Evolutionary conservation across 2,113 vertebrate species (phyloP).

Genomic region (Pachyramphus minor): DNA sequence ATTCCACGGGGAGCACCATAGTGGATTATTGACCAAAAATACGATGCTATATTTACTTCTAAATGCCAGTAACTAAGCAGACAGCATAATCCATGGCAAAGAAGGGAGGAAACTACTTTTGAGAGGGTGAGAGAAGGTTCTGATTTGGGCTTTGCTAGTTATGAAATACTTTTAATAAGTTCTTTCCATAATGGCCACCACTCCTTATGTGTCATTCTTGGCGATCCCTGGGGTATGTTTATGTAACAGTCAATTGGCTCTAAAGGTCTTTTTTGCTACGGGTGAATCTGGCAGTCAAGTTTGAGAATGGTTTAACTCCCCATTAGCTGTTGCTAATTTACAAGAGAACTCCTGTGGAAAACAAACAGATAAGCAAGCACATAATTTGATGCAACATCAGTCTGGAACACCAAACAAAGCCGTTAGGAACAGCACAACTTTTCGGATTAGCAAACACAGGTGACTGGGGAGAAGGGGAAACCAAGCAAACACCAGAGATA

Average conservation of each 20-base stretch:
- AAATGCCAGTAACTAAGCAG: conserved; percentile 36
- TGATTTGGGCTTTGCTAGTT: conserved; percentile 10
- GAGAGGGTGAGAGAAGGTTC: background rate
- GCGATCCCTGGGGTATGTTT: conserved; percentile 34
- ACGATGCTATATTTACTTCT: background rate
- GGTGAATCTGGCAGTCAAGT: conserved; percentile 46
- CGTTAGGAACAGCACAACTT: conserved; percentile 50
- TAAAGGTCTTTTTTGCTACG: conserved; percentile 25
- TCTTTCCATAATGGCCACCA: background rate
- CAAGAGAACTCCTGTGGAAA: conserved; percentile 45
- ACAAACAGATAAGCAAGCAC: conserved; percentile 11
- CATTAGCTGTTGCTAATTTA: conserved; percentile 66
- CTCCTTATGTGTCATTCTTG: conserved; percentile 1
- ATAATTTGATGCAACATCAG: conserved; percentile 60
- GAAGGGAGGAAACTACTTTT: conserved; percentile 8
- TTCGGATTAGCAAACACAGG: conserved; percentile 39
- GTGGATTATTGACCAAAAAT: background rate
- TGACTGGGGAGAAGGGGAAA: background rate
- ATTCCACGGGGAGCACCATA: background rate
- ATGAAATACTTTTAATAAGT: conserved; percentile 53
- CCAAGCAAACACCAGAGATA: background rate
- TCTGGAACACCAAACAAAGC: conserved; percentile 44
- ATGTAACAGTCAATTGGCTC: conserved; percentile 48
- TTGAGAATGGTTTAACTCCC: conserved; percentile 59
- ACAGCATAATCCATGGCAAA: background rate